Evolutionary conservation across 2,797 vertebrate genomes (phyloP), one percentile per base, ranked within the genome.

Genomic region (Tadarida brasiliensis): DNA sequence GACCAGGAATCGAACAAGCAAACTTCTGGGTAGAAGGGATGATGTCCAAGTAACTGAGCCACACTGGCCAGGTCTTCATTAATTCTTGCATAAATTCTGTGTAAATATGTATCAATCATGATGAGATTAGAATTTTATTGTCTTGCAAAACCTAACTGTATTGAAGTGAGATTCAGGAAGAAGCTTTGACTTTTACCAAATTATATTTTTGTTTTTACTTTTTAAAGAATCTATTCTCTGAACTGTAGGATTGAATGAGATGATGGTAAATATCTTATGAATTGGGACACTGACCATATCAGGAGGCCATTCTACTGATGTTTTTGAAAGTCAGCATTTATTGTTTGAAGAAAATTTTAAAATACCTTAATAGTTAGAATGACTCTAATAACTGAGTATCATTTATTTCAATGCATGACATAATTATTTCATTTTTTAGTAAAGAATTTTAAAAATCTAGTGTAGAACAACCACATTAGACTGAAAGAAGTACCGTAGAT

Each of bases 101-200:
- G 95, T 94, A 95, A 97, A 84, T 96, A 91, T 86, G 67, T 95
- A 80, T 35, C 88, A 94, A 84, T 96, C 83, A 90, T 67, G 54
- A 80, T 92, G 54, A 95, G 84, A 95, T 94, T 92, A 92, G 94
- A 94, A 90, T 33, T 10, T 68, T 70, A 94, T 89, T 89, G 47
- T 95, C 68, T 86, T 86, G 11, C 47, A 95, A 94, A 94, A 94
- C 95, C 30, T 93, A 94, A 82, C 74, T 91, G 61, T 56, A 73
- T 17, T 70, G 71, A 91, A 96, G 65, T 86, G 33, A 67, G 49
- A 89, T 87, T 95, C 5, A 30, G 85, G 20, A 92, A 78, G 76
- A 67, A 94, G n/a, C 84, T 96, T 94, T 94, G 81, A 73, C 17
- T 97, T 93, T 71, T 81, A 67, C 56, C 30, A 85, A 77, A 87